A percentile compares a stretch with the other conserved stretches of the same genome.
phyloP scores from a whole-genome alignment of 2,113 vertebrate species.

The Oryzias curvinotus region DNA sequence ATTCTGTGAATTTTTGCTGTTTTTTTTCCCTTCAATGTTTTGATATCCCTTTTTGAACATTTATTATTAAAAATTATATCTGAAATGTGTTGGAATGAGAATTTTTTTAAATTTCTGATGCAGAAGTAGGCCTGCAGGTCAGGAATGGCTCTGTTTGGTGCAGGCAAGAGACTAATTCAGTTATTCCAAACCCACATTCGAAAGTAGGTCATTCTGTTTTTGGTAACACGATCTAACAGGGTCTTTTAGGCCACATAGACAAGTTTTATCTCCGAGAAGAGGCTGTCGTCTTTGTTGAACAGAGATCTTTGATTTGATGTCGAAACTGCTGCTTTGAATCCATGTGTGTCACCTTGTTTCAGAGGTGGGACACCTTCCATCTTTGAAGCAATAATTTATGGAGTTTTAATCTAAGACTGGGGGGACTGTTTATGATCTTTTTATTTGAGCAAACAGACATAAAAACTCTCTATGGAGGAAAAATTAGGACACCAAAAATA shows the following conservation, averaged over 20 bases:
- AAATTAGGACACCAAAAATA: not conserved
- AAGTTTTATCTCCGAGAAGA: slow-evolving; percentile 16
- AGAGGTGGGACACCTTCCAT: slow-evolving; percentile 8
- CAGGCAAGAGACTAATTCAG: slow-evolving; percentile 34
- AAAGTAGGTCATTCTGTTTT: slow-evolving; percentile 58
- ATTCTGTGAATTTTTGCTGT: not conserved
- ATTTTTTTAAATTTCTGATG: slow-evolving; percentile 1
- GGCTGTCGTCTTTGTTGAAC: slow-evolving; percentile 18
- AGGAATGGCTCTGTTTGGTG: slow-evolving; percentile 21
- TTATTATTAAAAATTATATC: not conserved
- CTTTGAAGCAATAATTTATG: slow-evolving; percentile 40
- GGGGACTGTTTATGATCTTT: slow-evolving; percentile 5
- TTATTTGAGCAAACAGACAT: slow-evolving; percentile 6
- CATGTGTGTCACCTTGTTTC: slow-evolving; percentile 15
- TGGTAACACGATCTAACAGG: slow-evolving; percentile 31
- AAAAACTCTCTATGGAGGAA: not conserved
- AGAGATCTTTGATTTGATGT: slow-evolving; percentile 24
- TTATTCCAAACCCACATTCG: slow-evolving; percentile 43
- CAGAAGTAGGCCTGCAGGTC: slow-evolving; percentile 43
- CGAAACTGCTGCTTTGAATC: slow-evolving; percentile 34
- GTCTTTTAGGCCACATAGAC: slow-evolving; percentile 25
- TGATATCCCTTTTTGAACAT: not conserved
- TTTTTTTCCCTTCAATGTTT: not conserved
- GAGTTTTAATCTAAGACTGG: slow-evolving; percentile 13
- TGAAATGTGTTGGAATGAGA: not conserved